Percentiles rank a stretch among this genome's conserved stretches.
Conservation (phyloP, 2,888 invertebrate genomes). For the Calameuta idolon region DNA sequence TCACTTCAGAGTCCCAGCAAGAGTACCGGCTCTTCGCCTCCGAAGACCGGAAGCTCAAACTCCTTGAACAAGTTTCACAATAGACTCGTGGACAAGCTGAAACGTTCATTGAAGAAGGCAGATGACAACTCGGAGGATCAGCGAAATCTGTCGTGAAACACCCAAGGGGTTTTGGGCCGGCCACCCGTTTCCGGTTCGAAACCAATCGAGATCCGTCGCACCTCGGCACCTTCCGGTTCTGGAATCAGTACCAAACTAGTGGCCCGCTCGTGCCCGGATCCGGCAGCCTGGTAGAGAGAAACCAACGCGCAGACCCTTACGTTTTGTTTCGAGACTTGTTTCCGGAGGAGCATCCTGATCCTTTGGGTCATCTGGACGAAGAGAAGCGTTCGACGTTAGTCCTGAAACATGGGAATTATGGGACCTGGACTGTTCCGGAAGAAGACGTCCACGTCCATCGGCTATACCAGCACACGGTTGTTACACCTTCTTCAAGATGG, state of each 20-base stretch:
- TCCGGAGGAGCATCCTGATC: not conserved
- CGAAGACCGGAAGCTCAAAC: conserved; percentile 71
- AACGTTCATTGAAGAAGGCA: conserved; percentile 75
- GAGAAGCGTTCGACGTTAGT: not conserved
- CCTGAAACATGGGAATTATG: not conserved
- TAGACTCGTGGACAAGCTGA: conserved; percentile 83
- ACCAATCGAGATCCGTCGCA: conserved; percentile 63
- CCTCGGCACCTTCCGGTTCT: conserved; percentile 52
- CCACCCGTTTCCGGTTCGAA: conserved; percentile 60
- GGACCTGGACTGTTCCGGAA: not conserved
- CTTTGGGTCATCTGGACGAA: not conserved
- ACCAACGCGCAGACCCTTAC: not conserved
- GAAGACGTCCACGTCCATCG: not conserved
- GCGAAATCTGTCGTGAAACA: conserved; percentile 64
- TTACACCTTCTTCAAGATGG: not conserved
- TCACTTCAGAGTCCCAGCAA: conserved; percentile 76
- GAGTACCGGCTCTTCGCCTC: conserved; percentile 76
- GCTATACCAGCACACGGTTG: not conserved
- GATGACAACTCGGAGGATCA: conserved; percentile 70
- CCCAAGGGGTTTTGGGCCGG: conserved; percentile 61
- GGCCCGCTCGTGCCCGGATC: conserved; percentile 58
- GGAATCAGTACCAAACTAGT: conserved; percentile 25
- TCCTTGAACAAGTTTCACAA: conserved; percentile 84
- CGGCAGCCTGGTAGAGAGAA: conserved; percentile 45
- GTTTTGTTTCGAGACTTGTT: not conserved